Evolutionary conservation across 2,888 invertebrate genomes (phyloP).

Genomic region (Peribatodes rhomboidaria): DNA sequence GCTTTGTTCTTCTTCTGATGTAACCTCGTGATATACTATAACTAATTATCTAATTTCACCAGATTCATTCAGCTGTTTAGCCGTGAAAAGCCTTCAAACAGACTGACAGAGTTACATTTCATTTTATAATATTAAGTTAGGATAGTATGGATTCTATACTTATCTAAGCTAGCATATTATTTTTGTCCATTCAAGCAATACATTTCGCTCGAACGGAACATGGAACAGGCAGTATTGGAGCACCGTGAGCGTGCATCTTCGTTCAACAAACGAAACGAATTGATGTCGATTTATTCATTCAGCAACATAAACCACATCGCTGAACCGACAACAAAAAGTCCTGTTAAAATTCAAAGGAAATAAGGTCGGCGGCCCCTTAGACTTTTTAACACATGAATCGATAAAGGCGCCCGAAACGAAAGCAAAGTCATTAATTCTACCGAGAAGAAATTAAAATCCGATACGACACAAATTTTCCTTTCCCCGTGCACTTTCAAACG

Average conservation of each 20-base stretch:
- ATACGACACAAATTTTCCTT: constrained; percentile 83
- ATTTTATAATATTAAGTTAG: no score
- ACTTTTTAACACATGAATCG: constrained; percentile 70
- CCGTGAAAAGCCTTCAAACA: no score
- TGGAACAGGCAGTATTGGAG: no score
- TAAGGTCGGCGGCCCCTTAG: constrained; percentile 30
- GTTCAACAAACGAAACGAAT: not conserved
- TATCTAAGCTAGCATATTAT: no score
- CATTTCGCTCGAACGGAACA: no score
- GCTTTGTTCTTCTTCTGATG: no score
- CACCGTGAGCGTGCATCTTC: not conserved
- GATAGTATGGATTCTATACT: no score
- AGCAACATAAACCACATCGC: constrained; percentile 6
- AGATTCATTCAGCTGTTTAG: no score
- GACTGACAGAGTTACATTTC: no score
- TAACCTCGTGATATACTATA: no score
- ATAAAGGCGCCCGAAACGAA: constrained; percentile 64
- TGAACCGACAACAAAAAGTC: constrained; percentile 9
- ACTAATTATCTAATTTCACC: no score
- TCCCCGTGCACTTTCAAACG: constrained; percentile 54
- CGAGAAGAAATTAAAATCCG: constrained; percentile 84
- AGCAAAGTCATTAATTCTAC: constrained; percentile 82
- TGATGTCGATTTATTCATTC: not conserved
- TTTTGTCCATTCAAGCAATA: no score
- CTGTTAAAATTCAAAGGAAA: constrained; percentile 22